phyloP scores from a whole-genome alignment of 2,113 vertebrate genomes.

The Camelus bactrianus region DNA sequence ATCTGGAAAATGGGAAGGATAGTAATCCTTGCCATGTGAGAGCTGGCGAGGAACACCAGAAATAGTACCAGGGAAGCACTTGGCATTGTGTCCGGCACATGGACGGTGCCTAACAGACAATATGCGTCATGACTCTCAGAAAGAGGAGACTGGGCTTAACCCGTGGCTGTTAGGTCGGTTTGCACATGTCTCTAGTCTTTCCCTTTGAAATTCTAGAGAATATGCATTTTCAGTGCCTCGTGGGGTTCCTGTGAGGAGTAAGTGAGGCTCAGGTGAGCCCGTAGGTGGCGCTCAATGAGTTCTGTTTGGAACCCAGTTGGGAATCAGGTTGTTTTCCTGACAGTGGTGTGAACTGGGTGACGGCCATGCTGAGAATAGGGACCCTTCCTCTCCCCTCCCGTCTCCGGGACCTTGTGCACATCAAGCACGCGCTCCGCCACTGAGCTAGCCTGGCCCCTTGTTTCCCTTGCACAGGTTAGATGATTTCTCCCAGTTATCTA shows the following conservation, averaged over 20 bases:
- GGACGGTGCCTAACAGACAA: neutral
- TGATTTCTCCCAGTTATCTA: neutral
- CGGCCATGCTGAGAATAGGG: neutral
- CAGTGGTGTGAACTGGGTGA: neutral
- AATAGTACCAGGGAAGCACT: neutral
- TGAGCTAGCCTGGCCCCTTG: too few relatives aligned
- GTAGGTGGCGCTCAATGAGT: neutral
- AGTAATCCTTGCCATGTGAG: neutral
- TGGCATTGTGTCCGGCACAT: neutral
- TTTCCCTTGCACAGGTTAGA: neutral
- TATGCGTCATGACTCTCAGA: too few relatives aligned
- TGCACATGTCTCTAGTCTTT: neutral
- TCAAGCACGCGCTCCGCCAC: too few relatives aligned
- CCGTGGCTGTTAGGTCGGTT: fast-evolving
- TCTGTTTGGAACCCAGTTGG: neutral
- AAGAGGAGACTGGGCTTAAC: neutral
- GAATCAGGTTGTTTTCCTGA: neutral
- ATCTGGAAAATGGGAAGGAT: neutral
- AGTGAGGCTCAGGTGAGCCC: neutral
- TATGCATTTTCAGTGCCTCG: neutral
- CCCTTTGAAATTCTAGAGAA: neutral
- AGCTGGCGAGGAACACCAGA: neutral
- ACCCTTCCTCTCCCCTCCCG: neutral
- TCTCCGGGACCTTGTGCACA: too few relatives aligned
- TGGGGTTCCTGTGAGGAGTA: neutral